Base-by-base conservation (phyloP, 2,797 vertebrate species). In the Acanthurus tractus region DNA sequence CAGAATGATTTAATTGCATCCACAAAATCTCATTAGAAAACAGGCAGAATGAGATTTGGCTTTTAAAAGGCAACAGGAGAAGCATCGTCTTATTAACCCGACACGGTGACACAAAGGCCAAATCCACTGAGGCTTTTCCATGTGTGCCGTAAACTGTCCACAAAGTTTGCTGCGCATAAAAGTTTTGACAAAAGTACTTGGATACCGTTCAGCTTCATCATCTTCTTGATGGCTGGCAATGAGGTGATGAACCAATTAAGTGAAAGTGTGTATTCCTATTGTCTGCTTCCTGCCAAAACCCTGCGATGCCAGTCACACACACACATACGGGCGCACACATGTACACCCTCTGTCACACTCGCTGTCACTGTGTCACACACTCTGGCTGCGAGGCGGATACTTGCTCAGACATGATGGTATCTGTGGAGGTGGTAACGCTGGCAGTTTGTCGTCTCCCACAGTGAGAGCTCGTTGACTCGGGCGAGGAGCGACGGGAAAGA, bases 361-460 rank as follows among this genome's bases (percentile, higher is more conserved):
- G 62, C 66, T 74, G 72, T 82, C 73, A 25, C 63, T 76, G 54
- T 81, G 77, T 86, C 80, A 85, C 84, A 77, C 82, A 40, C 80
- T 59, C 73, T 58, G 56, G 79, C 85, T 88, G 87, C 25, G 70
- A 83, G 74, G 81, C 46, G 63, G 88, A 79, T 75, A 69, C 88
- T 84, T 74, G 84, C 80, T 88, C 76, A 87, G 80, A 88, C 85
- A 70, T 71, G 87, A 74, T 79, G 78, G 65, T 69, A 76, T 83
- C 79, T 72, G 85, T 68, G 82, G 83, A 85, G 84, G 84, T 86
- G 88, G 81, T 18, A 78, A 79, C 22, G 25, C 68, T 62, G 74
- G 78, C 77, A 68, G 45, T 76, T 69, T 63, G 74, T 49, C n/a
- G 55, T 67, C 82, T 79, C 82, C 81, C 38, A 36, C 78, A 18